Conservation (phyloP, 2,113 vertebrate species). For the Callipepla californica region DNA sequence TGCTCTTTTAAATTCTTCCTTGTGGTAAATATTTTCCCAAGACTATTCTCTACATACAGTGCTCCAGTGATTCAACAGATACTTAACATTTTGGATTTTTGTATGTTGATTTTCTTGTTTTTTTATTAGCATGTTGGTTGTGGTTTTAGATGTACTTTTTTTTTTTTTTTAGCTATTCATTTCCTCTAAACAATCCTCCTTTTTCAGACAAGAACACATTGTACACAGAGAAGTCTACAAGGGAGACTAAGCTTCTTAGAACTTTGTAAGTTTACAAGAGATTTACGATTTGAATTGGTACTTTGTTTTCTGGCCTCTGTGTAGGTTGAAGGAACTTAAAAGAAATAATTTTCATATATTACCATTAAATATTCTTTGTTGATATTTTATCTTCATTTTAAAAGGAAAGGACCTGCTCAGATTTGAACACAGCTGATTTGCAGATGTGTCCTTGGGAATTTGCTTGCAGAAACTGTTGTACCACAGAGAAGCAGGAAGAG, state of each 20-base stretch:
- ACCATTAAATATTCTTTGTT: neutral
- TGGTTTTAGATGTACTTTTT: neutral
- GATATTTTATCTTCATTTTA: neutral
- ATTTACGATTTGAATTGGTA: constrained; percentile 51
- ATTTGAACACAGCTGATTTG: neutral
- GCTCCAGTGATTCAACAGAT: neutral
- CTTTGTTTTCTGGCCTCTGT: constrained; percentile 35
- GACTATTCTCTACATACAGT: neutral
- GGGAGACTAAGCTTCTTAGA: constrained; percentile 52
- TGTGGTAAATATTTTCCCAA: neutral
- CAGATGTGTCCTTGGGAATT: neutral
- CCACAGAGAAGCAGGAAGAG: neutral
- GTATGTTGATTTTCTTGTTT: neutral
- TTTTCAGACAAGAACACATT: neutral
- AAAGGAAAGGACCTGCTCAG: neutral
- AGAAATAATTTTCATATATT: neutral
- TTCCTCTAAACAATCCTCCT: neutral
- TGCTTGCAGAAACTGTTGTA: neutral
- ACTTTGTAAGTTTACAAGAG: constrained; percentile 48
- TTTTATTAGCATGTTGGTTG: neutral
- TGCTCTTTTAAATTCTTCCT: neutral
- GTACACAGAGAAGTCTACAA: constrained; percentile 5
- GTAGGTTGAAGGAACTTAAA: neutral
- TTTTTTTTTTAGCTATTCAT: too few species aligned
- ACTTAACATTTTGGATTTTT: neutral